phyloP scores from a whole-genome alignment of 1,140 invertebrate species.

The Lepidurus packardi region DNA sequence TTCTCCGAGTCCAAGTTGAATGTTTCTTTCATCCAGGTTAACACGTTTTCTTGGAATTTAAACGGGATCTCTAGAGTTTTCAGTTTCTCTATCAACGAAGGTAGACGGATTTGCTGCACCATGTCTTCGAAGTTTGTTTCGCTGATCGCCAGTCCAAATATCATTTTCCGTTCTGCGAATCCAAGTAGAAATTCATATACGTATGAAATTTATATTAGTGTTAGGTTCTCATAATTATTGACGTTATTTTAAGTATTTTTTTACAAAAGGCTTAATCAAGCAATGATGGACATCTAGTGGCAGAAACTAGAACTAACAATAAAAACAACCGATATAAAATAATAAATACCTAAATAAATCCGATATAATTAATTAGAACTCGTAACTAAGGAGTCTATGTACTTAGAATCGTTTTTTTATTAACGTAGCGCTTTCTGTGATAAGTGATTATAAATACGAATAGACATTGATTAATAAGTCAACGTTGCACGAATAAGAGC shows the following conservation, averaged over 20 bases:
- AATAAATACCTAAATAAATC: too few species aligned
- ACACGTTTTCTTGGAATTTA: background rate
- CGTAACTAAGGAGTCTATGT: too few species aligned
- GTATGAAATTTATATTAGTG: background rate
- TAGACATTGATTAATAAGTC: too few species aligned
- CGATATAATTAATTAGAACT: too few species aligned
- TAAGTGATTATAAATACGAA: too few species aligned
- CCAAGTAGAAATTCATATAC: background rate
- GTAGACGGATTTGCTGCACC: background rate
- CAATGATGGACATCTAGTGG: too few species aligned
- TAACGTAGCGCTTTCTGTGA: too few species aligned
- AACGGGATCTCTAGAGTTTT: background rate
- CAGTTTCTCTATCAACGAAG: background rate
- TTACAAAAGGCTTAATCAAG: too few species aligned
- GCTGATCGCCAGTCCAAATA: background rate
- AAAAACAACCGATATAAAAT: too few species aligned
- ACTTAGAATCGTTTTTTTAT: too few species aligned
- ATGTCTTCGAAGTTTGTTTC: background rate
- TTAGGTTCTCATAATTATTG: background rate
- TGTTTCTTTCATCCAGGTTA: background rate
- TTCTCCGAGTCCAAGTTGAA: background rate
- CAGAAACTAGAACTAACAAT: too few species aligned
- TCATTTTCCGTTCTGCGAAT: background rate
- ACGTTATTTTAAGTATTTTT: background rate
- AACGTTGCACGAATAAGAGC: too few species aligned